These are phyloP conservation scores for Lepetodrilus schrolli DNA, from an alignment of 2,888 invertebrate genomes.

Conservation along the genomic window DNA sequence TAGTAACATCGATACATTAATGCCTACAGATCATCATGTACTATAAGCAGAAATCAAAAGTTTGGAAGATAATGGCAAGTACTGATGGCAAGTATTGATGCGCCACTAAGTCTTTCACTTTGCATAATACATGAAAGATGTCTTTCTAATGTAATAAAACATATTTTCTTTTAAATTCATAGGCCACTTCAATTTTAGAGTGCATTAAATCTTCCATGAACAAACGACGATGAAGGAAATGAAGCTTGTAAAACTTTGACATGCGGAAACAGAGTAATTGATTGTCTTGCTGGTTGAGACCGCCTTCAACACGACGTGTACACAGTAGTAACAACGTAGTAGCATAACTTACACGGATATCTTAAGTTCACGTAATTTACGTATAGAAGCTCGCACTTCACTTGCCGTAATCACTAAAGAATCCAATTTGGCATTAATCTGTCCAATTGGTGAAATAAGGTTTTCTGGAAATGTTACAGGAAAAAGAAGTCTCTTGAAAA, in stretches of 20 bases:
- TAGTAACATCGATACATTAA: no score
- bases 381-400: constrained; percentile 25
- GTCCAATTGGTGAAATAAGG: constrained; percentile 48
- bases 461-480: constrained; percentile 59
- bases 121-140: no score
- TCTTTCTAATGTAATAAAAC: no score
- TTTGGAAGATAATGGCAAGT: no score
- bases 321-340: background rate
- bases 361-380: constrained; percentile 11
- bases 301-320: background rate
- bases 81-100: no score
- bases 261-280: background rate
- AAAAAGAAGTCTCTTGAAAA: constrained; percentile 60
- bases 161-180: no score
- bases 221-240: no score
- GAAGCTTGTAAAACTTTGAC: background rate
- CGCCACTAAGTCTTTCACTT: no score
- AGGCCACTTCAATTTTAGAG: no score
- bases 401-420: constrained; percentile 37
- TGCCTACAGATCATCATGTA: no score
- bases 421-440: constrained; percentile 47
- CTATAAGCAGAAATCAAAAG: no score
- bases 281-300: background rate
- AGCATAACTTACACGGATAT: background rate
- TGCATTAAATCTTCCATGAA: no score